Conservation (phyloP, 2,888 invertebrate species). For the Muscina levida region DNA sequence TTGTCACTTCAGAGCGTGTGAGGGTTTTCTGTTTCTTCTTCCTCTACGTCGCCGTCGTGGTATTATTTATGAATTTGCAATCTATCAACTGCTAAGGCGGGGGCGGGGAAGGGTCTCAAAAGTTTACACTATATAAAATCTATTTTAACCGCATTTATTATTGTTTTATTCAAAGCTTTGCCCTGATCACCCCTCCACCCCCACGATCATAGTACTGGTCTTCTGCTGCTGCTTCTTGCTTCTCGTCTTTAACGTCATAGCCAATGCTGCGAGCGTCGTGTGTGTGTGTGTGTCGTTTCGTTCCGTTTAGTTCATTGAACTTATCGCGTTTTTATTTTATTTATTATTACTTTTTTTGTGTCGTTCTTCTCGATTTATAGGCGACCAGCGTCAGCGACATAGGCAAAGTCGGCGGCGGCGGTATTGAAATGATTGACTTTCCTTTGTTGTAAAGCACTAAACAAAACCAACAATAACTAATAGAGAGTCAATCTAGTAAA, state of each 20-base stretch:
- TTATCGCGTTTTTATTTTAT: constrained; percentile 24
- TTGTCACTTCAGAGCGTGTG: constrained; percentile 31
- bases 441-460: constrained; percentile 55
- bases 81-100: constrained; percentile 5
- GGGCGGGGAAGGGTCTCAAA: background rate
- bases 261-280: background rate
- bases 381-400: background rate
- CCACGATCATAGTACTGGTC: background rate
- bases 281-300: background rate
- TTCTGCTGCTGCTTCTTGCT: constrained; percentile 18
- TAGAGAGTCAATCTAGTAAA: background rate
- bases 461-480: background rate
- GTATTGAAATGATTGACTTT: constrained; percentile 42
- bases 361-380: too few species aligned
- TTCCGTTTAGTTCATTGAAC: constrained; percentile 61
- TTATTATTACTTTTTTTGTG: too few species aligned
- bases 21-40: constrained; percentile 22
- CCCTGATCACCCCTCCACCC: background rate
- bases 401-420: background rate
- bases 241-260: background rate
- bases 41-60: background rate
- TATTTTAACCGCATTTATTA: constrained; percentile 54
- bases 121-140: constrained; percentile 31
- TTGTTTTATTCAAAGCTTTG: constrained; percentile 54
- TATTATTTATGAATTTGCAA: constrained; percentile 31